Percentiles rank a stretch among this genome's conserved stretches.
Evolutionary conservation across 2,113 vertebrate species (phyloP).

Genomic region (Podocnemis expansa): DNA sequence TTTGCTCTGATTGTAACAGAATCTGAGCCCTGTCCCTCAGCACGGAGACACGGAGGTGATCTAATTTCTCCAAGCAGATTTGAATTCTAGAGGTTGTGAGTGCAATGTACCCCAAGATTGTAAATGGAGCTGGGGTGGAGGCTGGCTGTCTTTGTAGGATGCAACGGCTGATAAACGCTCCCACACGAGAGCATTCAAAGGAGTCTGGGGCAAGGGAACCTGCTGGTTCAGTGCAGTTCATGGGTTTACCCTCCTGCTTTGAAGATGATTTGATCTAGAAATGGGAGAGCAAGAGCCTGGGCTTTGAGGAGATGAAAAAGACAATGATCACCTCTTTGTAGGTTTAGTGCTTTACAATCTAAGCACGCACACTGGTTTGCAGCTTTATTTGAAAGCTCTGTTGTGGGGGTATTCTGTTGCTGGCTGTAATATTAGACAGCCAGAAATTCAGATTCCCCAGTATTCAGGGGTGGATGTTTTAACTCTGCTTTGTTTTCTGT

Average conservation of each 20-base stretch:
- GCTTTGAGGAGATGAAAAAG: slow-evolving; percentile 1
- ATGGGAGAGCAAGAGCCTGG: not conserved
- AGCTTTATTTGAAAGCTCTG: not conserved
- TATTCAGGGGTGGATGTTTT: not conserved
- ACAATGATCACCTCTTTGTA: slow-evolving; percentile 1
- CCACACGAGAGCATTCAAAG: not conserved
- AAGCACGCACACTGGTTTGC: not conserved
- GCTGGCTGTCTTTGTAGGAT: not conserved
- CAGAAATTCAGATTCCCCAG: not conserved
- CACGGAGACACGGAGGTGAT: not conserved
- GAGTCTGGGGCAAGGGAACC: rapidly evolving
- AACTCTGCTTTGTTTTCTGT: not conserved
- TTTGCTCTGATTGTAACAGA: slow-evolving; percentile 44
- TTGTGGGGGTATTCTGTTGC: not conserved
- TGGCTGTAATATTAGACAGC: not conserved
- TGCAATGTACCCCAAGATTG: not conserved
- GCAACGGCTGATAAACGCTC: not conserved
- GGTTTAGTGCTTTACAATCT: slow-evolving; percentile 39
- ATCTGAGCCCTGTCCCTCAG: slow-evolving; percentile 33
- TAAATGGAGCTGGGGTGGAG: not conserved
- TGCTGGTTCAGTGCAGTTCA: not conserved
- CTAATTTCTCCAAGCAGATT: slow-evolving; percentile 17
- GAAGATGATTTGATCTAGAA: slow-evolving; percentile 25
- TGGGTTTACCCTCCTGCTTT: slow-evolving; percentile 10
- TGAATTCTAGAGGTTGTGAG: not conserved